Base-by-base conservation (phyloP, 2,797 vertebrate species). In the Macrochelys suwanniensis region DNA sequence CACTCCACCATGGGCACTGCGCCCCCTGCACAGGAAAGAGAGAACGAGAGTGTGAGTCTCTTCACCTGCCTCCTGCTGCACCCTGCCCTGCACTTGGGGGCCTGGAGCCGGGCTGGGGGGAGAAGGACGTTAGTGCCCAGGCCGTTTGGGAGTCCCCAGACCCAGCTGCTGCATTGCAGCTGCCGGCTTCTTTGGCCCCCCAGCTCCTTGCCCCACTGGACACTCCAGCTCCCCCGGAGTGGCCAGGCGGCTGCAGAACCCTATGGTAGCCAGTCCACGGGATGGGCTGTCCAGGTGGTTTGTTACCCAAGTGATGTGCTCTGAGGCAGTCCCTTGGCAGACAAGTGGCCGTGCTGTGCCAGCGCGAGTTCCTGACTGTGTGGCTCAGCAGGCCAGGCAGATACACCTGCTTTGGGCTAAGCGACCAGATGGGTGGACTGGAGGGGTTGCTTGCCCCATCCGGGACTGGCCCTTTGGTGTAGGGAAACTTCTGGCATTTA, bases 21-120 rank as follows among this genome's bases (percentile, higher is more conserved):
- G 77, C 93, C 92, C 96, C 97, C 97, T 92, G 95, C 23, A 10
- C 0, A 1, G 49, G 3, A 84, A 28, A 83, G 51, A 95, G 49
- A 93, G 21, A 45, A 11, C 68, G 47, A 0, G 0, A 17, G 19
- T 59, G 57, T 16, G 68, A 42, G n/a, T 37, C 17, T 93, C 87
- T 92, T 83, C 87, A 57, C 42, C 7, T 31, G 11, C 37, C 76
- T 61, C 80, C n/a, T 59, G 50, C 57, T 47, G 31, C 6, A 11
- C 71, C 25, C 42, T 26, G 71, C 71, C 71, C 11, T 26, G 47
- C 57, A 37, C 37, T 21, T 68, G 0, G 10, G 28, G 56, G 8
- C 10, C 47, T 0, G 4, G 37, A 47, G 15, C 15, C 5, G 68
- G 42, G n/a, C 53, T 86, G n/a, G 1, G 77, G 89, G 23, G 23